Evolutionary conservation across 2,797 vertebrate species (phyloP).

Genomic region (Kryptolebias ocellatus): DNA sequence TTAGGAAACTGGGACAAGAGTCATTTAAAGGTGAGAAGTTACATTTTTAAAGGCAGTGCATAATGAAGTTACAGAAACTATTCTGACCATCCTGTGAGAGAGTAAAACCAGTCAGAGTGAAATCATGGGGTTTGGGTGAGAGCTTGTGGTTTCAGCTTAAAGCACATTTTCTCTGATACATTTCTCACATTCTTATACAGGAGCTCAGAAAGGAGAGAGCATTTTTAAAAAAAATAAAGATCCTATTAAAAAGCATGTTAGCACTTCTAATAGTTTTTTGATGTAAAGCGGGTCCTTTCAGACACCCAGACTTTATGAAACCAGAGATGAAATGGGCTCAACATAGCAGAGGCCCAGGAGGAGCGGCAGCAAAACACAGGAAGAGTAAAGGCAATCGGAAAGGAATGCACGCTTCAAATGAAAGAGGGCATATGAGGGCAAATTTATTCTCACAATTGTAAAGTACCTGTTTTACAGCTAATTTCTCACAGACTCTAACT

Average conservation of each 20-base stretch:
- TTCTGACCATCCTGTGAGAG: conserved; percentile 23
- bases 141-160: conserved; percentile 55
- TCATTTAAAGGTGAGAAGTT: conserved; percentile 15
- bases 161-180: conserved; percentile 53
- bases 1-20: conserved; percentile 8
- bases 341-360: conserved; percentile 32
- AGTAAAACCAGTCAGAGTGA: conserved; percentile 39
- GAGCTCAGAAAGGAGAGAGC: conserved; percentile 26
- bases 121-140: conserved; percentile 50
- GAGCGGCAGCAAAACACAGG: conserved; percentile 14
- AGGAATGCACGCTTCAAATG: background rate
- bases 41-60: conserved; percentile 5
- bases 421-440: background rate
- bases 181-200: conserved; percentile 64
- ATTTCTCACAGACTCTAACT: conserved; percentile 7
- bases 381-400: conserved; percentile 5
- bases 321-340: conserved; percentile 43
- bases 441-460: background rate
- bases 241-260: conserved; percentile 58
- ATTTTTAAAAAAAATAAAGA: no score
- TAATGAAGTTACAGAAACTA: background rate
- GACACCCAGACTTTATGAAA: conserved; percentile 40
- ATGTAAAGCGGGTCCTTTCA: conserved; percentile 69
- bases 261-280: conserved; percentile 50
- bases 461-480: conserved; percentile 1